A percentile compares a stretch with the other conserved stretches of the same genome.
Conservation (phyloP, 2,888 invertebrate species). For the Cyclophora punctaria region DNA sequence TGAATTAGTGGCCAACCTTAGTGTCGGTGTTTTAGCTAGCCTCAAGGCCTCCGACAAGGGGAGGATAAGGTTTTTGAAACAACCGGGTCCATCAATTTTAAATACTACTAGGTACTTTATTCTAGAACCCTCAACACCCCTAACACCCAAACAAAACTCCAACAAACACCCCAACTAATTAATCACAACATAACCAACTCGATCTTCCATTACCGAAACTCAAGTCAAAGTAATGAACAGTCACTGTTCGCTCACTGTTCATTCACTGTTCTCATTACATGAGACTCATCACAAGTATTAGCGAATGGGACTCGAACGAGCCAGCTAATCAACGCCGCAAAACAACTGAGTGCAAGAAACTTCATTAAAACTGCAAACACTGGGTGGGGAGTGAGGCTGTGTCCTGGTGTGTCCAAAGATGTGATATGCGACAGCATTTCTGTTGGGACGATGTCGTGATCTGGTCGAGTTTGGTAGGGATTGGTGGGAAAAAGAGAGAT, state of each 20-base stretch:
- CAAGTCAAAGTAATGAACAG: neutral
- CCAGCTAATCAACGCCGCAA: constrained; percentile 13
- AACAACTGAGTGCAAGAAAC: constrained; percentile 16
- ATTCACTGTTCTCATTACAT: neutral
- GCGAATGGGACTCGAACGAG: neutral
- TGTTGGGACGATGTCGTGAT: too few relatives aligned
- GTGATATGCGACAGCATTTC: neutral
- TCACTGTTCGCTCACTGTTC: neutral
- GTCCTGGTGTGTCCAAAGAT: neutral
- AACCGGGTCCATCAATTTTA: too few relatives aligned
- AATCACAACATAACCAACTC: too few relatives aligned
- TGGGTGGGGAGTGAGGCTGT: neutral
- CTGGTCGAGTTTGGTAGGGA: too few relatives aligned
- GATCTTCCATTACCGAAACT: neutral
- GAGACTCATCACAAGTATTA: neutral
- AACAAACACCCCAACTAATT: too few relatives aligned
- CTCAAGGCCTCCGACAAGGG: too few relatives aligned
- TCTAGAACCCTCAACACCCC: too few relatives aligned
- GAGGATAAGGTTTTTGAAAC: too few relatives aligned
- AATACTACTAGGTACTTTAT: too few relatives aligned
- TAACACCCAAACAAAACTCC: too few relatives aligned
- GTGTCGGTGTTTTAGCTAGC: too few relatives aligned
- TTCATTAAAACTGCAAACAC: constrained; percentile 17
- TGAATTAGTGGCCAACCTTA: too few relatives aligned
- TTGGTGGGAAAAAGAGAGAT: neutral